Base-by-base conservation (phyloP, 2,797 vertebrate genomes). In the Spinus pinus region DNA sequence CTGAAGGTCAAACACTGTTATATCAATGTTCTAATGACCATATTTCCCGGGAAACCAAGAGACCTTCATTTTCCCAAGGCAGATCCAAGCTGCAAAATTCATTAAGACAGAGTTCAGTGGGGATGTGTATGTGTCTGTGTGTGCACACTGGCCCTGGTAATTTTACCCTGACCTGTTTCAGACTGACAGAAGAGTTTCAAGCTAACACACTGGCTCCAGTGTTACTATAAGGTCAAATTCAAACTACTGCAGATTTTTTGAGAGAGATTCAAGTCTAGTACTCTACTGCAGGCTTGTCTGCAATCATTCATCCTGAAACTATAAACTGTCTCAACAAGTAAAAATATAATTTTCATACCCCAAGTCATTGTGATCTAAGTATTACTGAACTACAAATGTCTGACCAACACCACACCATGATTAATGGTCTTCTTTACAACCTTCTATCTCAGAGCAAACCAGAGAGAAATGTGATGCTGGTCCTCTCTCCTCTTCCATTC, bases 311-410 rank as follows among this genome's bases (percentile, higher is more conserved):
- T 15, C 15, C 28, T 84, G 71, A 79, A 93, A 69, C 13, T 62
- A 47, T 42, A 79, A 90, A 53, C 7, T 47, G 27, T 28, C 31
- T 82, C 41, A 85, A 80, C 49, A 90, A 92, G 93, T 62, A 42
- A 70, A 92, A 86, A 91, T 56, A 39, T 6, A 30, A 24, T 83
- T 90, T 88, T 83, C 33, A 25, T 71, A 35, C 4, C 28, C 13
- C 27, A 28, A 30, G n/a, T 58, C 25, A 61, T 6, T 86, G n/a
- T 51, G n/a, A 33, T 77, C 61, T 49, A 33, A 25, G 15, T 50
- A 25, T 69, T 69, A 35, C 39, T n/a, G 31, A 61, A 58, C 19
- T 50, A 12, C 1, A 2, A 44, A 58, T 19, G 4, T 62, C 73
- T 12, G 12, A 37, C 44, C 47, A 80, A 44, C 16, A 22, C 17